These are phyloP conservation scores for Okapia johnstoni DNA, from an alignment of 2,113 vertebrate species.

Conservation along the genomic window DNA sequence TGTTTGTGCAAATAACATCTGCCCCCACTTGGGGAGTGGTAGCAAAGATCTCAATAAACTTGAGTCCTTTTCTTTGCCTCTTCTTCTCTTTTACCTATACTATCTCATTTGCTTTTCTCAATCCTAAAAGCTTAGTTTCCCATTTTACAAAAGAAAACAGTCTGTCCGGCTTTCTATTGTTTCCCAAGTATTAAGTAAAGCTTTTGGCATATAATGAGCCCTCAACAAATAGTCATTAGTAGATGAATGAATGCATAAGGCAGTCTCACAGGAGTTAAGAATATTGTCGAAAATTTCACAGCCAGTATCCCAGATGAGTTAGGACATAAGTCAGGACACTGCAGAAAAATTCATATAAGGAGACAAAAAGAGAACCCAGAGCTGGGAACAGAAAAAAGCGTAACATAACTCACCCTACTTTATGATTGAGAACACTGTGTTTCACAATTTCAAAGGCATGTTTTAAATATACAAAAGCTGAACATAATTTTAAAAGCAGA, in stretches of 20 bases:
- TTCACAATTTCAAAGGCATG: slow-evolving; percentile 53
- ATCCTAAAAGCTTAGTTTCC: not conserved
- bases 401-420: slow-evolving; percentile 54
- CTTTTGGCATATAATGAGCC: not conserved
- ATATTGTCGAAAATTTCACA: slow-evolving; percentile 27
- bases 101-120: not conserved
- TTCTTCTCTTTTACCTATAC: not conserved
- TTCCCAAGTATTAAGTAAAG: not conserved
- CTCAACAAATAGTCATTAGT: not conserved
- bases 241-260: not conserved
- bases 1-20: slow-evolving; percentile 20
- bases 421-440: slow-evolving; percentile 64
- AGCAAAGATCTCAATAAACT: not conserved
- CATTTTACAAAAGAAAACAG: not conserved
- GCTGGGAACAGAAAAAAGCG: slow-evolving; percentile 55
- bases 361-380: slow-evolving; percentile 59
- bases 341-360: slow-evolving; percentile 44
- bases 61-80: not conserved
- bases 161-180: not conserved
- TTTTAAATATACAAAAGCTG: slow-evolving; percentile 64
- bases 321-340: slow-evolving; percentile 42
- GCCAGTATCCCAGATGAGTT: slow-evolving; percentile 32
- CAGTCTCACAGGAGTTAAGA: slow-evolving; percentile 1
- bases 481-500: slow-evolving; percentile 54
- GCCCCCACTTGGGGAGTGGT: not conserved